Evolutionary conservation across 1,140 invertebrate genomes (phyloP).

Genomic region (Drosophila sulfurigaster): DNA sequence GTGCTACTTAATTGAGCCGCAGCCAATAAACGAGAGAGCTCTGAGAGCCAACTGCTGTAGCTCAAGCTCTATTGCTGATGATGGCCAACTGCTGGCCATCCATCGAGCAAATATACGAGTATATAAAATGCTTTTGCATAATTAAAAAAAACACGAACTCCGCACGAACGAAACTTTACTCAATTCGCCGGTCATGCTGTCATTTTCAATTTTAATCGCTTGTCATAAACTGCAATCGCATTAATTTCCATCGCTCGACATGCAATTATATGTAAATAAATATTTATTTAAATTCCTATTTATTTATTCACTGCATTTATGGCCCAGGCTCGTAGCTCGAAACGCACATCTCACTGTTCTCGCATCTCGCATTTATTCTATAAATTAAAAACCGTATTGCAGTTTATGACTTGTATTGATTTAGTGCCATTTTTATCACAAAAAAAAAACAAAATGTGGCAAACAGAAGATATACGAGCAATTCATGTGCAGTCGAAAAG

Average conservation of each 20-base stretch:
- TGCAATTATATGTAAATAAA: conserved; percentile 78
- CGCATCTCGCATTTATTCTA: conserved; percentile 22
- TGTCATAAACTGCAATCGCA: conserved; percentile 81
- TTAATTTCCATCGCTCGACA: conserved; percentile 67
- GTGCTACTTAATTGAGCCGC: conserved; percentile 72
- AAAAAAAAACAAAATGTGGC: not conserved
- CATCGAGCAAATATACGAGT: not conserved
- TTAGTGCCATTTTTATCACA: conserved; percentile 35
- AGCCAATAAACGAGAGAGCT: conserved; percentile 27
- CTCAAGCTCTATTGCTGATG: conserved; percentile 10
- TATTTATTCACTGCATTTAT: conserved; percentile 63
- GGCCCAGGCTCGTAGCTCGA: not conserved
- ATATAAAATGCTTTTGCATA: conserved; percentile 44
- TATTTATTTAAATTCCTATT: conserved; percentile 78
- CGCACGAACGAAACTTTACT: conserved; percentile 20
- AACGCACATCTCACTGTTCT: not conserved
- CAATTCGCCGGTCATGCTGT: conserved; percentile 27
- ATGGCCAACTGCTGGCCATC: not conserved
- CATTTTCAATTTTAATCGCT: conserved; percentile 74
- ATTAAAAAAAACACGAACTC: conserved; percentile 30
- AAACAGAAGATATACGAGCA: not conserved
- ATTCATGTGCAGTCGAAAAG: not conserved
- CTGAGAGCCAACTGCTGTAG: conserved; percentile 7
- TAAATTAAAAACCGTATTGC: conserved; percentile 49
- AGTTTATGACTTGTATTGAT: conserved; percentile 57